phyloP scores from a whole-genome alignment of 1,140 invertebrate genomes.

The Sipha flava region DNA sequence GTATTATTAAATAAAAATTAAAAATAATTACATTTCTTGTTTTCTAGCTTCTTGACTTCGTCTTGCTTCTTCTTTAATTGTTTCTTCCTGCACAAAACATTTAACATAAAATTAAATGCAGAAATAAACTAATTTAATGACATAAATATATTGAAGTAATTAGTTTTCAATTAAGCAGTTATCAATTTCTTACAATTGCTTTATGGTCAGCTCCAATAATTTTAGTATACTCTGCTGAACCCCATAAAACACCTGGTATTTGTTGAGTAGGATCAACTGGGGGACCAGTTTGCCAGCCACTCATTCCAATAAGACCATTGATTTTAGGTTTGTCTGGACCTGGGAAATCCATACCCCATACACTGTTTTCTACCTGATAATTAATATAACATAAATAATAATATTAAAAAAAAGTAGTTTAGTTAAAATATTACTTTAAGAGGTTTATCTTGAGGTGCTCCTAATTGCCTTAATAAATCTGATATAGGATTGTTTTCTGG shows the following conservation, averaged over 20 bases:
- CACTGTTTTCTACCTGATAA: slow-evolving; percentile 12
- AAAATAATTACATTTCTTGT: slow-evolving; percentile 13
- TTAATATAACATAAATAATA: background rate
- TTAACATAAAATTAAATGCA: too few species aligned
- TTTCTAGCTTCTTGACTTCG: slow-evolving; percentile 27
- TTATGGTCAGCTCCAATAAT: slow-evolving; percentile 24
- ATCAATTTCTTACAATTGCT: slow-evolving; percentile 1
- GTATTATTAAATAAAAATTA: background rate
- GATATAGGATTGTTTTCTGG: slow-evolving; percentile 48
- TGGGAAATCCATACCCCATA: background rate
- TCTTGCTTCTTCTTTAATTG: slow-evolving; percentile 26
- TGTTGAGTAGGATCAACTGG: background rate
- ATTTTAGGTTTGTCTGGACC: slow-evolving; percentile 10
- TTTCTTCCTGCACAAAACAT: background rate
- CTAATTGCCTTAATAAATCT: slow-evolving; percentile 48
- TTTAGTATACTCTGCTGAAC: slow-evolving; percentile 25
- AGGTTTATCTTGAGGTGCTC: slow-evolving; percentile 36
- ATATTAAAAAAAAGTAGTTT: background rate
- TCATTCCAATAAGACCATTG: slow-evolving; percentile 6
- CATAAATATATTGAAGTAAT: background rate
- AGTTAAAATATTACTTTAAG: slow-evolving; percentile 38
- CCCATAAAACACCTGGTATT: slow-evolving; percentile 12
- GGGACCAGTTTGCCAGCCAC: background rate
- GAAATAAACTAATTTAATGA: background rate
- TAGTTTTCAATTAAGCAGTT: background rate